These are phyloP conservation scores for Spicauda simplicius DNA, from an alignment of 2,888 invertebrate species.

Conservation along the genomic window DNA sequence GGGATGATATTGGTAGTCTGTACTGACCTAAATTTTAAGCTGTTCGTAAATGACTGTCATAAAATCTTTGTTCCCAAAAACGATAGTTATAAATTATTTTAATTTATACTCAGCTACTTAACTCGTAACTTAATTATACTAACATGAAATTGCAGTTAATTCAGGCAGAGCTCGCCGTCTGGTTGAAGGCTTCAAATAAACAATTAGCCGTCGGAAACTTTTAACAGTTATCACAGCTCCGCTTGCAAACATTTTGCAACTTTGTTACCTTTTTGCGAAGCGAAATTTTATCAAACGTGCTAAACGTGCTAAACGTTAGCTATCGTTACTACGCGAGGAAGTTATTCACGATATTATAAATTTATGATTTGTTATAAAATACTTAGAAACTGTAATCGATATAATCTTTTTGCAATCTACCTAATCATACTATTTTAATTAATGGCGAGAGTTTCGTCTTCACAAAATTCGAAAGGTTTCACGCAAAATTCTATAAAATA, in stretches of 20 bases:
- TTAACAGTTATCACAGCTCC: conserved; percentile 19
- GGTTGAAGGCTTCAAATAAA: conserved; percentile 16
- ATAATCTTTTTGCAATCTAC: too few relatives aligned
- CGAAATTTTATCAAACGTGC: conserved; percentile 4
- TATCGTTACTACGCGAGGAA: background rate
- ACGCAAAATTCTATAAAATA: too few relatives aligned
- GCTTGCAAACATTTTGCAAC: conserved; percentile 14
- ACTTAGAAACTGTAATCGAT: too few relatives aligned
- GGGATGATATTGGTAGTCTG: too few relatives aligned
- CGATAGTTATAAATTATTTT: background rate
- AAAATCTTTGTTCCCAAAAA: background rate
- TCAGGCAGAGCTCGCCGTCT: background rate
- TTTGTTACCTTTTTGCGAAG: conserved; percentile 4
- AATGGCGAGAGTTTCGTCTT: too few relatives aligned
- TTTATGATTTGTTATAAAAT: too few relatives aligned
- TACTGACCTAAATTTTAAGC: too few relatives aligned
- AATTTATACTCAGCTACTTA: background rate
- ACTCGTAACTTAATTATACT: background rate
- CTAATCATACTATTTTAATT: too few relatives aligned
- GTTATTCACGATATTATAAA: conserved; percentile 2
- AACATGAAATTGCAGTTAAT: conserved; percentile 6
- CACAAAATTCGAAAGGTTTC: too few relatives aligned
- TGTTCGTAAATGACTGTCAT: too few relatives aligned
- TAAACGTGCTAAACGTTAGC: too few relatives aligned
- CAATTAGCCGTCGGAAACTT: conserved; percentile 25